Base-by-base conservation (phyloP, 2,888 invertebrate species). In the Steinernema hermaphroditum region DNA sequence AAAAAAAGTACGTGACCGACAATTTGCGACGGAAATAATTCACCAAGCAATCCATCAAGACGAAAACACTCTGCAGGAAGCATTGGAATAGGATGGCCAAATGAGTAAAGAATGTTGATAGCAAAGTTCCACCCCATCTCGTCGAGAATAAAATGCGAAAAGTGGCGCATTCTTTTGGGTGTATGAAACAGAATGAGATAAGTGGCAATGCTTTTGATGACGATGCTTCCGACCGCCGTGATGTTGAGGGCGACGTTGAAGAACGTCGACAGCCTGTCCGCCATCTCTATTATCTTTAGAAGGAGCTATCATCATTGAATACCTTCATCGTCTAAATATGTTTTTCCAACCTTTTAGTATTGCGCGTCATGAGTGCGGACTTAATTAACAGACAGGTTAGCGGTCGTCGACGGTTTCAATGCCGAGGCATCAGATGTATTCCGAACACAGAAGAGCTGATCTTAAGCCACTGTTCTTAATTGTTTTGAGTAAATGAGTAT, bases 181-280 rank as follows among this genome's bases (percentile, higher is more conserved):
- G 29, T 77, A 72, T 32, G 77, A 74, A 19, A 77, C 70, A 54
- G 43, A 57, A 70, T 74, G 74, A 27, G 69, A 72, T 69, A 77
- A 75, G 19, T 77, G 71, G 27, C 68, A 73, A 12, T 74, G 73
- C 24, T 77, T 75, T 32, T 74, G 74, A 2, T n/a, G 19, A n/a
- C n/a, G 6, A 16, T n/a, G 19, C 46, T 46, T n/a, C 16, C n/a
- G n/a, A 46, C n/a, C 6, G 74, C 71, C 12, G 70, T 68, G 54
- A 68, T 29, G 44, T 75, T 72, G 43, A 70, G 72, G 43, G 72
- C 75, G 8, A 75, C 68, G 50, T 77, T 75, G 44, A 68, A 43
- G 0, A 74, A 34, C 0, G n/a, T 9, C 4, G 46, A 2, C n/a
- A 46, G 16, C 4, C 4, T 9, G 46, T 46, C 46, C 9, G 6